Conservation (phyloP, 2,888 invertebrate genomes). For the Ornithoptera alexandrae region DNA sequence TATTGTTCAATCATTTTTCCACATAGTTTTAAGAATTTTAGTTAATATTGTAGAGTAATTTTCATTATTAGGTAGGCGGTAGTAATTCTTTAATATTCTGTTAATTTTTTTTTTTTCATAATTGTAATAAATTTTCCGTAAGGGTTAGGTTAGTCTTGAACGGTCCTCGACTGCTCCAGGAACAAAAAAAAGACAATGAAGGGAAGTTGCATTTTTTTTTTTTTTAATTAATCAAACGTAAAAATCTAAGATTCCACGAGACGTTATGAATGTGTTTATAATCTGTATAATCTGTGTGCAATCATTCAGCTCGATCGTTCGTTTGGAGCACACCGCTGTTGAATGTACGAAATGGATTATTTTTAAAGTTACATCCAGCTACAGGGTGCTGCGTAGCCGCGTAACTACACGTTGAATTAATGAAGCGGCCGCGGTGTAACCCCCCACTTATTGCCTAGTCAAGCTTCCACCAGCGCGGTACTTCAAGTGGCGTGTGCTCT, state of each 20-base stretch:
- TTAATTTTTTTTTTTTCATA: slow-evolving; percentile 74
- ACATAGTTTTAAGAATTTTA: slow-evolving; percentile 76
- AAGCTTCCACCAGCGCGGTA: neutral
- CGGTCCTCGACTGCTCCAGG: slow-evolving; percentile 65
- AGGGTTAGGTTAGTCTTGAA: slow-evolving; percentile 69
- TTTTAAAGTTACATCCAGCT: slow-evolving; percentile 1
- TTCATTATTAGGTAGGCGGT: slow-evolving; percentile 75
- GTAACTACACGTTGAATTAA: neutral
- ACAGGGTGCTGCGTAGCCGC: neutral
- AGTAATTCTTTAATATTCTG: slow-evolving; percentile 77
- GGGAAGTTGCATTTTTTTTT: slow-evolving; percentile 69
- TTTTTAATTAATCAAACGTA: slow-evolving; percentile 42
- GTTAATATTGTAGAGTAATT: slow-evolving; percentile 75
- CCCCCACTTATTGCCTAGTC: slow-evolving; percentile 1
- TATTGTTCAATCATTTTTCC: slow-evolving; percentile 79
- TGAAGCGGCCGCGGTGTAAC: neutral
- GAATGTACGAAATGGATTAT: slow-evolving; percentile 3
- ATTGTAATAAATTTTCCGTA: slow-evolving; percentile 68
- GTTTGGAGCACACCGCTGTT: slow-evolving; percentile 10
- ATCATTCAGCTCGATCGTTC: slow-evolving; percentile 35
- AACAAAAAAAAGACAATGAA: slow-evolving; percentile 77
- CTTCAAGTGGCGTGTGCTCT: slow-evolving; percentile 10
- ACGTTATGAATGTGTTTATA: slow-evolving; percentile 37
- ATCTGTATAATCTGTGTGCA: slow-evolving; percentile 38
- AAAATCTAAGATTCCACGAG: slow-evolving; percentile 46